Base-by-base conservation (phyloP, 2,888 invertebrate genomes). In the Sipha maydis region DNA sequence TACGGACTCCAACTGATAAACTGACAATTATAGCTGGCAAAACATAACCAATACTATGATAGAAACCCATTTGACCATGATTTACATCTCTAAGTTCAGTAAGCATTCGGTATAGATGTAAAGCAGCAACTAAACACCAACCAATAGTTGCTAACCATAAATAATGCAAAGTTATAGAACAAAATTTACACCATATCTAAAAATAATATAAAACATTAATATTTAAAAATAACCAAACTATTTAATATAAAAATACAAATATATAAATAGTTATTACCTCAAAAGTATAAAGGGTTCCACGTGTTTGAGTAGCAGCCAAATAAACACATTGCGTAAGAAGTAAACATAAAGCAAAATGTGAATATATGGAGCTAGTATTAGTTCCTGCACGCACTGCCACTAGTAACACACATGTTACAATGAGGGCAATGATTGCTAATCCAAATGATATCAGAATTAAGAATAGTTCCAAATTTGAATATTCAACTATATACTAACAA, bases 81-180 rank as follows among this genome's bases (percentile, higher is more conserved):
- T 99, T 98, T 80, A 99, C 97, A 92, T 98, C 98, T 7, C 98
- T 94, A 94, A 98, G 96, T 93, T 98, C 98, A 4, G 98, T 97
- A 90, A 99, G 93, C 95, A 98, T 97, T 78, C 99, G 94, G 91
- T 98, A 97, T 89, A 98, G 93, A 92, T 99, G 98, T 90, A 98
- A 94, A 56, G 97, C 96, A 92, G 98, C 98, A 85, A 98, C 96
- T 90, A 98, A 94, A 91, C 96, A 94, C 99, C 99, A 99, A 34
- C 95, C 95, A 91, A 98, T 97, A 25, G 97, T 95, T 54, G 95
- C 95, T 91, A 98, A 93, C 97, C 97, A 98, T 92, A 97, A 95
- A 93, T 98, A 98, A 92, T 99, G 98, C 89, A 99, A 93, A 78
- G 95, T 94, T 92, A 98, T 98, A 28, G 98, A 97, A 80, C 96